Evolutionary conservation across 2,888 invertebrate genomes (phyloP), one percentile per base, ranked within the genome.

Genomic region (Phengaris alcon): DNA sequence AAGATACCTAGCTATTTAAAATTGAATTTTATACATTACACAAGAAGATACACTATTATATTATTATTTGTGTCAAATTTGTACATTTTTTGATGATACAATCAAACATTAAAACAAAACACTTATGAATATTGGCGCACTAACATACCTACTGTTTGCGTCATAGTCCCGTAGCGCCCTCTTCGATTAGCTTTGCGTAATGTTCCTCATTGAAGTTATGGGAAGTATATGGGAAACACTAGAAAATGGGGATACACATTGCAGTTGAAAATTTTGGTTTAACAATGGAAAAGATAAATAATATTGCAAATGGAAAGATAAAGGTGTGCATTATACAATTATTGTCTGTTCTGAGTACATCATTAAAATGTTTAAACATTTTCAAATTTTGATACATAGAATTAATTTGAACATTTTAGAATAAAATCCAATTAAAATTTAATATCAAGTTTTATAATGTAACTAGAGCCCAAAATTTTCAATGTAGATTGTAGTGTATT

Each of bases 351-450:
- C 6, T 10, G 6, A 44, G 64, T 35, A 64, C 35, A 5, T 52
- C 1, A 6, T 35, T 64, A 12, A 10, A 22, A 64, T 64, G 44
- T 64, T 64, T 64, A 64, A 64, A 59, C 35, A 10, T 64, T 64
- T 64, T 64, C 3, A 44, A 64, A 64, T 64, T 64, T 64, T 64
- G 64, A 64, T 64, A 64, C 64, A 44, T 64, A 64, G 64, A 44
- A 35, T 12, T 64, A 64, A 35, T 35, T 44, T 13, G 12, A 64
- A 64, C 7, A 44, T 13, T 12, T 35, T 35, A 44, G 64, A 64
- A 12, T 64, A 64, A 8, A 35, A 59, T 10, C n/a, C 59, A 22
- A 59, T 35, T 12, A 22, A 69, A 10, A 15, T 51, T 70, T 22
- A 48, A 48, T 13, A 12, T 70, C 51, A 10, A n/a, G 15, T 70